Base-by-base conservation (phyloP, 37 sponge, comb jelly and placozoan species). In the Bolinopsis microptera region DNA sequence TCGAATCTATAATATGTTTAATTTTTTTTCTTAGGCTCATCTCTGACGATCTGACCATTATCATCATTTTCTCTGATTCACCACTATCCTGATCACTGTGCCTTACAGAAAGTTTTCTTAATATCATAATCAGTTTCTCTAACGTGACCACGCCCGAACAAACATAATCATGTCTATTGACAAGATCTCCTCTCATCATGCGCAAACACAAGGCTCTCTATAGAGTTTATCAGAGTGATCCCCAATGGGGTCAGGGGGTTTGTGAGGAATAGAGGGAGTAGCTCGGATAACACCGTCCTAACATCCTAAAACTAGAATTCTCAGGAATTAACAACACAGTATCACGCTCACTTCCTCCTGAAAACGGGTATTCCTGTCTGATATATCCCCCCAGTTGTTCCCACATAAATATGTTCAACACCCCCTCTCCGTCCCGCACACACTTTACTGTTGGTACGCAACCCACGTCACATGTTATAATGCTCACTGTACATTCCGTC, bases 371-470 rank as follows among this genome's bases (percentile, higher is more conserved):
- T 22, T 21, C 28, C 97, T 93, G 74, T 97, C 97, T 30, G 96
- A 96, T 35, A 95, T 93, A 75, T 97, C 97, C 35, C 97, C 97
- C n/a, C n/a, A n/a, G 96, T 69, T 96, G 94, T 0, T 94, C 96
- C 97, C 97, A 97, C 92, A 86, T 93, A 76, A 94, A 97, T 9
- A n/a, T 96, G 48, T 33, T 95, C 92, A 8, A 97, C 76, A 0
- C 93, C 93, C 0, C 97, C 97, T 27, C 95, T 96, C n/a, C 96
- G 96, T 93, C 95, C 96, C n/a, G 96, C 97, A 72, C 95, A 95
- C 25, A 96, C 96, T 88, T 95, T 97, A 35, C 88, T 93, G 13
- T 95, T 96, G 37, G 94, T 94, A 95, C 95, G 39, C n/a, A n/a
- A n/a, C 34, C 76, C 93, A 0, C 96, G 61, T 5, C 94, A n/a